Base-by-base conservation (phyloP, 2,888 invertebrate species). In the Hydropsyche betteni region DNA sequence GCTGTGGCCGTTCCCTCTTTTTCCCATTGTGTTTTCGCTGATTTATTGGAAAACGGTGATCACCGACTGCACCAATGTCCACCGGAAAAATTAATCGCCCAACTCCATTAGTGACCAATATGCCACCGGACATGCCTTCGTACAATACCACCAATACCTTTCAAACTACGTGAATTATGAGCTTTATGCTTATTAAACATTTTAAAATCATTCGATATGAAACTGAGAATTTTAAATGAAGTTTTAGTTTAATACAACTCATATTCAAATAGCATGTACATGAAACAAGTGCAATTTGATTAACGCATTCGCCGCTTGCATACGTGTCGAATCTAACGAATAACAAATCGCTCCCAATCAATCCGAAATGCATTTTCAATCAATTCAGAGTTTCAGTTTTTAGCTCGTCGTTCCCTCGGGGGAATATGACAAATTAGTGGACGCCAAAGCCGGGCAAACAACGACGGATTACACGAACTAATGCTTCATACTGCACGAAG, bases 351-450 rank as follows among this genome's bases (percentile, higher is more conserved):
- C 58, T 58, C 58, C 44, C 58, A 58, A 58, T 58, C 58, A 58
- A 58, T 58, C 24, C 58, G 58, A 58, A 58, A 58, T 58, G 58
- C 16, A 58, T 58, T 58, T 58, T 58, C 58, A 58, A 58, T 58
- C 58, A 58, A 58, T 58, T 6, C 44, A 6, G 7, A 44, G 44
- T 44, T 44, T 44, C 58, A 24, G 58, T 58, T 58, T 58, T 58
- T 58, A 58, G 69, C 69, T 14, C 44, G 69, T 50, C 16, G 36
- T 5, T 34, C 72, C 61, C 12, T 36, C n/a, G 76, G 72, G 76
- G 72, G 77, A 78, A 69, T 78, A 74, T 76, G 77, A 74, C 77
- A 78, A 78, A 78, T 78, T 78, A 72, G 77, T 78, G 55, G 72
- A 68, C 55, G 70, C 68, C 44, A 71, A 68, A 33, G n/a, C 34